phyloP scores from a whole-genome alignment of 2,797 vertebrate genomes.

The Acanthornis magna region DNA sequence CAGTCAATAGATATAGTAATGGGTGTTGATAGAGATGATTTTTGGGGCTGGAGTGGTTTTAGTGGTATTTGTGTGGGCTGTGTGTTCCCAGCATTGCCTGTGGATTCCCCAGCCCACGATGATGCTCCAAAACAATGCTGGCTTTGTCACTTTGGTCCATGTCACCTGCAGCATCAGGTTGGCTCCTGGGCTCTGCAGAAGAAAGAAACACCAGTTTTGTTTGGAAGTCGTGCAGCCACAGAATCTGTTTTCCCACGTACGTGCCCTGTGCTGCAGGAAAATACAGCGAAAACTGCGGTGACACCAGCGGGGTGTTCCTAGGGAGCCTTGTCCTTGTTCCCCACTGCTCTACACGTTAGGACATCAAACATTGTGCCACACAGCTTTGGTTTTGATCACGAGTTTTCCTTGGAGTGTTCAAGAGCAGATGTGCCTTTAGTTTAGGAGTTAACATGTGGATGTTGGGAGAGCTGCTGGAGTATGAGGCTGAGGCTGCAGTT shows the following conservation, averaged over 20 bases:
- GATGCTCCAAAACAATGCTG: neutral
- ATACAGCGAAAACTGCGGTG: neutral
- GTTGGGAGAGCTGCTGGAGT: neutral
- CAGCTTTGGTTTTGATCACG: neutral
- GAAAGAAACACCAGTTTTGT: too few species aligned
- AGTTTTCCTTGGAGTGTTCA: fast-evolving
- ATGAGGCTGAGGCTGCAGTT: neutral
- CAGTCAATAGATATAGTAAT: neutral
- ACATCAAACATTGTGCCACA: neutral
- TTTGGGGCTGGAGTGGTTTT: neutral
- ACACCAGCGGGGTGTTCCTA: fast-evolving
- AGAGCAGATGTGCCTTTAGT: neutral
- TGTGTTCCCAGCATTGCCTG: neutral
- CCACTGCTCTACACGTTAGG: fast-evolving
- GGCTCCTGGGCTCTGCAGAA: neutral
- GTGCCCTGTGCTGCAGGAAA: fast-evolving
- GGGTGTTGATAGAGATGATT: neutral
- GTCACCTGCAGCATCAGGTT: neutral
- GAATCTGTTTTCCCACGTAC: fast-evolving
- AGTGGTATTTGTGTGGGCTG: neutral
- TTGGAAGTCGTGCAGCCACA: too few species aligned
- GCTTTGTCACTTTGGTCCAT: fast-evolving
- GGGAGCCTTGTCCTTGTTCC: neutral
- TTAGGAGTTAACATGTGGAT: neutral
- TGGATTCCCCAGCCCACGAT: neutral